Base-by-base conservation (phyloP, 2,113 vertebrate genomes). In the Panurus biarmicus region DNA sequence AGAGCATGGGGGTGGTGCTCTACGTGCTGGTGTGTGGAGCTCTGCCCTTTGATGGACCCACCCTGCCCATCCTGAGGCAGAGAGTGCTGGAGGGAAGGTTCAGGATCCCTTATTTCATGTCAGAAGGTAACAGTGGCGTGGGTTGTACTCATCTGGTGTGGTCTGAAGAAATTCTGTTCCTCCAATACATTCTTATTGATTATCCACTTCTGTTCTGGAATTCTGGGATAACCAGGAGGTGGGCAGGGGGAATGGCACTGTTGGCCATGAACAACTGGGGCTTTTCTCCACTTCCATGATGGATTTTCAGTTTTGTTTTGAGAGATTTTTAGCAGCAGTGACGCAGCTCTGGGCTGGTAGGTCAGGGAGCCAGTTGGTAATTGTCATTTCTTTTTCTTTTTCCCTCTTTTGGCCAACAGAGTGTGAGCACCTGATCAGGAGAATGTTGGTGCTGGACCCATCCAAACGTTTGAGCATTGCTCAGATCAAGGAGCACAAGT, bases 41-140 rank as follows among this genome's bases (percentile, higher is more conserved):
- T 0, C 94, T 99, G 86, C 99, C 99, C 90, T 99, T 99, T 21
- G 99, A 99, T 40, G 99, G 99, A 62, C 99, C 99, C 60, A 99
- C 99, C 3, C 98, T 99, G 60, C 99, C 99, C 36, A 98, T 99
- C 88, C 98, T 99, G 94, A 98, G 99, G 94, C 99, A 99, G 95
- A 97, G 99, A 21, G 99, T 99, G 77, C 97, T 99, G 81, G 99
- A 99, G 96, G 99, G 99, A 91, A 98, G 99, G 95, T 99, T 99
- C 97, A 98, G 99, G 62, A 99, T 99, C 96, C 99, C 99, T 6
- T 99, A 99, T 96, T 99, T 99, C 96, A 99, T 99, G 99, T 99
- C 99, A 61, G 99, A 99, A 99, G 99, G 99, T 99, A 97, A 97
- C 29, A 7, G 0, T 1, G 3, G 12, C 0, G 0, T 33, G 18